Evolutionary conservation across 2,113 vertebrate species (phyloP), one percentile per base, ranked within the genome.

Genomic region (Recurvirostra avosetta): DNA sequence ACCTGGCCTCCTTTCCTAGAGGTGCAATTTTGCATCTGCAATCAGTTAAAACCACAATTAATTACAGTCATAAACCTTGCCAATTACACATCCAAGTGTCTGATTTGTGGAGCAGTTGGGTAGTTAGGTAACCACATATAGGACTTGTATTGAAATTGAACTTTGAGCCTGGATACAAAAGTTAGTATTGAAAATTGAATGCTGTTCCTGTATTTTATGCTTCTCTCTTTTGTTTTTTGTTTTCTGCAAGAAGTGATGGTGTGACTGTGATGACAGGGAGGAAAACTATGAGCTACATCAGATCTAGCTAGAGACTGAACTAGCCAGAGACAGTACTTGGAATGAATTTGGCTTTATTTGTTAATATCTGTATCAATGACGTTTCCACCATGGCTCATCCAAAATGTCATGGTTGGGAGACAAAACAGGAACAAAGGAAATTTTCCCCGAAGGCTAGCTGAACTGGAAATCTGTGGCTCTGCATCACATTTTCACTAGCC

Each of bases 351-450:
- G 10, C 80, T 94, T 96, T 93, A 96, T 97, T 96, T 92, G 94
- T 94, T 97, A 94, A 97, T 96, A 92, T 83, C 86, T 92, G 90
- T 95, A 98, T 96, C 0, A 0, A 32, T 77, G 97, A 96, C 96
- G 96, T 97, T 94, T 98, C 97, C 96, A 98, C 97, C 41, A 97
- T 98, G 96, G 97, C 97, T 81, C 67, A 82, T 96, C 95, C 95
- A 78, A 96, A 98, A 97, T 91, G 79, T 94, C 71, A 95, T 93
- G 94, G 95, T 92, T 91, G 79, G 94, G 90, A 92, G 71, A 96
- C 40, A 58, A 98, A 95, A 96, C 76, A 83, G 92, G 95, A 98
- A 98, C 98, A 98, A 97, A 98, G 98, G 94, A 98, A 96, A 97
- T 98, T 97, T 97, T 98, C 85, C 94, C 97, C 93, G 53, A 73